Percentiles rank a stretch among this genome's conserved stretches.
phyloP scores from a whole-genome alignment of 1,140 invertebrate genomes.

The Copidosoma floridanum region DNA sequence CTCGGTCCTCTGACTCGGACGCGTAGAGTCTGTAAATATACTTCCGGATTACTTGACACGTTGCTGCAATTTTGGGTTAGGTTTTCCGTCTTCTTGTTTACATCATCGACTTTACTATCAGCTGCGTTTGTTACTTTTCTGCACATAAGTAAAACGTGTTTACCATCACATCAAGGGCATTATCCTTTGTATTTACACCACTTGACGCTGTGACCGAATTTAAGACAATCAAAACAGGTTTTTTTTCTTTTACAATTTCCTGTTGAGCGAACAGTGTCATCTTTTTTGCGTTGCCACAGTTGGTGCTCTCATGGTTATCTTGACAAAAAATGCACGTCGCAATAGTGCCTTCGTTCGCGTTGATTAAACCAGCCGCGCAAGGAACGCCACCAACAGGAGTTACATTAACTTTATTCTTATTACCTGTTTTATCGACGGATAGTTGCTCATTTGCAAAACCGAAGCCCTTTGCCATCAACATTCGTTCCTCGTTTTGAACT shows the following conservation, averaged over 20 bases:
- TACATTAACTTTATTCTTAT: neutral
- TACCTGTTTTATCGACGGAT: neutral
- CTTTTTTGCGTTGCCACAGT: neutral
- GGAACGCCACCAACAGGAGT: constrained; percentile 3
- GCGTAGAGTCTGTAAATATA: constrained; percentile 19
- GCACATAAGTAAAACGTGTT: constrained; percentile 27
- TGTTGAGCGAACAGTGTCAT: neutral
- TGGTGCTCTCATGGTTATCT: neutral
- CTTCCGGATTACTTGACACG: constrained; percentile 2
- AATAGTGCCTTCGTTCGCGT: neutral
- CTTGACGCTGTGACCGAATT: constrained; percentile 5
- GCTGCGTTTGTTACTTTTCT: neutral
- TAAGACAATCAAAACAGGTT: constrained; percentile 24
- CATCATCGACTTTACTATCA: neutral
- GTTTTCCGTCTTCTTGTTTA: neutral
- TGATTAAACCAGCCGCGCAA: constrained; percentile 8
- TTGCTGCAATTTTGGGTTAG: neutral
- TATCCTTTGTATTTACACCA: constrained; percentile 15
- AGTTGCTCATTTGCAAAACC: neutral
- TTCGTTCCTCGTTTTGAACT: constrained; percentile 35
- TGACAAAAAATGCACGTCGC: neutral
- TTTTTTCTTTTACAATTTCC: neutral
- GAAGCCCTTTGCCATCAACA: constrained; percentile 28
- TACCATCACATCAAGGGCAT: constrained; percentile 22
- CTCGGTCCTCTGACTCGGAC: neutral